Evolutionary conservation across 1,140 invertebrate species (phyloP), one percentile per base, ranked within the genome.

Genomic region (Pinna nobilis): DNA sequence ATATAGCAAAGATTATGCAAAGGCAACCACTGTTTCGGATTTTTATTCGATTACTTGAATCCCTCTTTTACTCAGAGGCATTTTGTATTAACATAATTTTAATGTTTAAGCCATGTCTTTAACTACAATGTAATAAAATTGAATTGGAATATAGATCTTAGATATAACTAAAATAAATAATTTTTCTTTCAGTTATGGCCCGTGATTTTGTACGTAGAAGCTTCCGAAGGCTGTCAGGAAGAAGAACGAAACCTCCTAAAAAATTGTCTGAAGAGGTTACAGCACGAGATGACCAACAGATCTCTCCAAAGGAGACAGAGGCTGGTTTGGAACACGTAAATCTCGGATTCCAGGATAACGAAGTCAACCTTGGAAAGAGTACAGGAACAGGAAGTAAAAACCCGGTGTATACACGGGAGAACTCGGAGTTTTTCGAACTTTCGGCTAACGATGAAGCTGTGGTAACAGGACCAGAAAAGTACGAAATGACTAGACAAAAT

Each of bases 151-250:
- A 30, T 13, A 3, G 32, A 20, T 53, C 20, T 20, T 51, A 25
- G 18, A 28, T 25, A 51, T 20, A 11, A 51, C 49, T 25, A 2
- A 7, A 13, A 5, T 32, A 3, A 30, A 33, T 30, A 33, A 37
- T 30, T 53, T 71, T 13, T 11, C 7, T 51, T 50, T 13, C 33
- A 71, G 69, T 51, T 25, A 64, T 71, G 20, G 69, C 69, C 32
- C 57, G 69, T 20, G 69, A 71, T n/a, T 71, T 71, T 44, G 69
- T 71, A 1, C 59, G 69, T 6, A 47, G 69, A 64, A 71, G 69
- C 35, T 57, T 71, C 9, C n/a, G 69, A 23, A 13, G 69, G 32
- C 30, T 71, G 49, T 71, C 69, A 2, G 69, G 69, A 39, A 61
- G 60, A 32, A 47, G 37, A 64, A 25, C 30, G 1, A 63, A 33